Evolutionary conservation across 2,797 vertebrate species (phyloP).

Genomic region (Myiothlypis chrysogaster): DNA sequence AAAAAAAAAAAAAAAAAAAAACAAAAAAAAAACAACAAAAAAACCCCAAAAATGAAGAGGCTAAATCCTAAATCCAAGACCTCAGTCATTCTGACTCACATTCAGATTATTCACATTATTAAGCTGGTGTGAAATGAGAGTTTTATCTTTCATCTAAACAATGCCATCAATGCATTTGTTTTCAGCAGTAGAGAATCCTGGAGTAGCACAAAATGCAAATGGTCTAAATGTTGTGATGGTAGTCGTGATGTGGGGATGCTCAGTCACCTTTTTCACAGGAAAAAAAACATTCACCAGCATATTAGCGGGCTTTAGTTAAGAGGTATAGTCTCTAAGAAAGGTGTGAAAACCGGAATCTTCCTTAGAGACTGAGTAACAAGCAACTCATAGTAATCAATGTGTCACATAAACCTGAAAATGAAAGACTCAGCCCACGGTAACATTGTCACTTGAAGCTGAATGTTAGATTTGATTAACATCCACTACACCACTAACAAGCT

Average conservation of each 20-base stretch:
- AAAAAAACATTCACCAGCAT: neutral
- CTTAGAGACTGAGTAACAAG: neutral
- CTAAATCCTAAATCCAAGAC: neutral
- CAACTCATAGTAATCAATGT: neutral
- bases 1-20: neutral
- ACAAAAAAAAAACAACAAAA: neutral
- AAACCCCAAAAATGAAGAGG: neutral
- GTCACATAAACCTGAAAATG: neutral
- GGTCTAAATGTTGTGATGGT: neutral
- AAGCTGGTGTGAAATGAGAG: neutral
- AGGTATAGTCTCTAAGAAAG: neutral
- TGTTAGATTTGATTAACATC: constrained; percentile 20
- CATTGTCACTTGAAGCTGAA: neutral
- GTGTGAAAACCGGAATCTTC: neutral
- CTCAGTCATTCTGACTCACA: neutral
- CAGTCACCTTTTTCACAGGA: neutral
- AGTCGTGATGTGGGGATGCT: neutral
- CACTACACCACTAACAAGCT: neutral
- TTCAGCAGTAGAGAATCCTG: neutral
- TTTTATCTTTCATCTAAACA: neutral
- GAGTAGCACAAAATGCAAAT: neutral
- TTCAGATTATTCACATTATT: neutral
- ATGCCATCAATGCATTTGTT: neutral
- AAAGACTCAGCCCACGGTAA: neutral
- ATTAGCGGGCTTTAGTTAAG: neutral